Conservation (phyloP, 2,888 invertebrate species). For the Napeogenes sylphis region DNA sequence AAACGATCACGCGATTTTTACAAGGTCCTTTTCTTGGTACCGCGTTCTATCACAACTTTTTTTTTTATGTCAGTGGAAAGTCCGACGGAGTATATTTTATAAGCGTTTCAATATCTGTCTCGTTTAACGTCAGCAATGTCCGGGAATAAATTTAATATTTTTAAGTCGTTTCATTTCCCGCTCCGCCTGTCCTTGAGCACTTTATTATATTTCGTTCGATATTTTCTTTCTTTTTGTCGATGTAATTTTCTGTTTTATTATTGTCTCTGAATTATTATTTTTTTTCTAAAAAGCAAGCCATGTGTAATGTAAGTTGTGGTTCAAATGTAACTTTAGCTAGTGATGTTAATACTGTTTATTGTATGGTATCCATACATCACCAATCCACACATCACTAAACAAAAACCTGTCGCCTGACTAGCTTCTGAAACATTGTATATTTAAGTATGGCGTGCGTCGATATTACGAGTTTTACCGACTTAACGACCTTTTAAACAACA, state of each 20-base stretch:
- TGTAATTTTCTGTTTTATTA: slow-evolving; percentile 1
- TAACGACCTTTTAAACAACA: slow-evolving; percentile 10
- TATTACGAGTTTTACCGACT: slow-evolving; percentile 12
- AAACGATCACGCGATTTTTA: slow-evolving; percentile 25
- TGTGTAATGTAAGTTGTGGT: not conserved
- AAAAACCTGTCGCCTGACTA: slow-evolving; percentile 4
- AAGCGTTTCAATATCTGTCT: slow-evolving; percentile 6
- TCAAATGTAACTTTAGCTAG: not conserved
- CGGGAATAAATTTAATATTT: not conserved
- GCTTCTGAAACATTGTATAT: slow-evolving; percentile 1
- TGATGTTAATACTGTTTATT: not conserved
- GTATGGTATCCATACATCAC: not conserved
- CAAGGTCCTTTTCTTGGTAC: slow-evolving; percentile 13
- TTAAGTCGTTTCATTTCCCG: not conserved
- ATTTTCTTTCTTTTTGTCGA: not conserved
- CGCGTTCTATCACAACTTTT: not conserved
- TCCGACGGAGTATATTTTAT: slow-evolving; percentile 5
- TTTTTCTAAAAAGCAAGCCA: not conserved
- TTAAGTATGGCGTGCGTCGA: slow-evolving; percentile 9
- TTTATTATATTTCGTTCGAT: not conserved
- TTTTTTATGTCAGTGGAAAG: slow-evolving; percentile 11
- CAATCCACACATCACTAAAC: not conserved
- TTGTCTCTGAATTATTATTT: not conserved
- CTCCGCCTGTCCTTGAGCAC: not conserved
- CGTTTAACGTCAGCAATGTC: not conserved